phyloP scores from a whole-genome alignment of 2,113 vertebrate genomes.

The Probosciger aterrimus region DNA sequence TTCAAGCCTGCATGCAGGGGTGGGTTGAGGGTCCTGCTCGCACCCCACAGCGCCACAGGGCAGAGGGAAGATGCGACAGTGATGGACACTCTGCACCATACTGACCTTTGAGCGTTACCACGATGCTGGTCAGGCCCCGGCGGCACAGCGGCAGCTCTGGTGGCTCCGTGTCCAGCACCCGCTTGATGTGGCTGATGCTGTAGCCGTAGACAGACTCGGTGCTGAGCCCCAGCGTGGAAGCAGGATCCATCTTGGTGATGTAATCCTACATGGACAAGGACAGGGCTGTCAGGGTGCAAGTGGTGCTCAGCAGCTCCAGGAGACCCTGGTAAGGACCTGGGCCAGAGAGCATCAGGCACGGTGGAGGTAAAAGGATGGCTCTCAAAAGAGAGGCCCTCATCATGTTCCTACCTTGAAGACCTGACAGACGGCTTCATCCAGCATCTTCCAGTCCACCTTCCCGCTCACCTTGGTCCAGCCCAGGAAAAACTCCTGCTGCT shows the following conservation, averaged over 20 bases:
- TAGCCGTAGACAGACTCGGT: slow-evolving; percentile 87
- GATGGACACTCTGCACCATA: background rate
- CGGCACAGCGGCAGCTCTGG: slow-evolving; percentile 79
- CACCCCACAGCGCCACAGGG: accelerated
- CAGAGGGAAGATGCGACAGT: background rate
- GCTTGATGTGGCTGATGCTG: slow-evolving; percentile 83
- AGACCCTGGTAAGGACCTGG: background rate
- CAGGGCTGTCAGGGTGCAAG: background rate
- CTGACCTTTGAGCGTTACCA: slow-evolving; percentile 88
- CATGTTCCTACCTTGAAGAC: slow-evolving; percentile 81
- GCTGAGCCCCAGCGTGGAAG: slow-evolving; percentile 86
- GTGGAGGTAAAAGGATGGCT: background rate
- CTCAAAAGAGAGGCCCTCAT: background rate
- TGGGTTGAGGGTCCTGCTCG: background rate
- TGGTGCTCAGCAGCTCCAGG: background rate
- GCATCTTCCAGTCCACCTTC: slow-evolving; percentile 86
- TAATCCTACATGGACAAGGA: slow-evolving; percentile 79
- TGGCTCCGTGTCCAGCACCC: slow-evolving; percentile 80
- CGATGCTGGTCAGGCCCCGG: slow-evolving; percentile 79
- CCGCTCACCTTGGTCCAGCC: slow-evolving; percentile 82
- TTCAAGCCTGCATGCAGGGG: slow-evolving; percentile 77
- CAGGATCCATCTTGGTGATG: slow-evolving; percentile 89
- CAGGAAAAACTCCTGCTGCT: slow-evolving; percentile 89
- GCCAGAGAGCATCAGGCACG: background rate
- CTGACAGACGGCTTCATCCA: slow-evolving; percentile 87